These are phyloP conservation scores for Atherinosoma microstoma DNA, from an alignment of 2,797 vertebrate genomes.

Conservation along the genomic window DNA sequence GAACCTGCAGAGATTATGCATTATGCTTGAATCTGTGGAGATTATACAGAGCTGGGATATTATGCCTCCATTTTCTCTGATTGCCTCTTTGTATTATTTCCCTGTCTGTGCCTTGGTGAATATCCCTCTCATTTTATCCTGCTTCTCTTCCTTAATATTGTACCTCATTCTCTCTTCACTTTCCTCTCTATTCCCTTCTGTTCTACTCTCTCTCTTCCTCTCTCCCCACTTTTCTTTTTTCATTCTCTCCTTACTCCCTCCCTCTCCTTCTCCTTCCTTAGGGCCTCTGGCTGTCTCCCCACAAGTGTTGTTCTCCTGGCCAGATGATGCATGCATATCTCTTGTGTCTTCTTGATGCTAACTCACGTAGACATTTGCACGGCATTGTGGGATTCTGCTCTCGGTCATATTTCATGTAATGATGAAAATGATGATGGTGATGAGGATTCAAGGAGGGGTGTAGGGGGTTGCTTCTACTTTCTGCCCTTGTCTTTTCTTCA, in stretches of 20 bases:
- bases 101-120: conserved; percentile 38
- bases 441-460: conserved; percentile 71
- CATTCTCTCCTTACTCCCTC: conserved; percentile 16
- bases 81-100: conserved; percentile 73
- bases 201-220: conserved; percentile 32
- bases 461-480: conserved; percentile 65
- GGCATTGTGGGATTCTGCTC: conserved; percentile 86
- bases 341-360: conserved; percentile 85
- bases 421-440: conserved; percentile 85
- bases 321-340: conserved; percentile 85
- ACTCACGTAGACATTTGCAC: conserved; percentile 80
- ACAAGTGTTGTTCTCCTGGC: conserved; percentile 86
- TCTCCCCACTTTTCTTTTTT: conserved; percentile 31
- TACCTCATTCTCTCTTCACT: conserved; percentile 45
- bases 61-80: conserved; percentile 80
- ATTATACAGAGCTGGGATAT: conserved; percentile 74
- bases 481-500: conserved; percentile 75
- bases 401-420: conserved; percentile 85
- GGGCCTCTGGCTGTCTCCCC: conserved; percentile 84
- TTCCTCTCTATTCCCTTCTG: conserved; percentile 48
- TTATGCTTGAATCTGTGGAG: conserved; percentile 74
- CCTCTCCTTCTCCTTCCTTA: conserved; percentile 57
- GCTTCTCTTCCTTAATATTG: conserved; percentile 39
- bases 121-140: conserved; percentile 45
- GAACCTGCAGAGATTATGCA: conserved; percentile 80